phyloP scores from a whole-genome alignment of 2,888 invertebrate species.

The Agonopterix heracliana region DNA sequence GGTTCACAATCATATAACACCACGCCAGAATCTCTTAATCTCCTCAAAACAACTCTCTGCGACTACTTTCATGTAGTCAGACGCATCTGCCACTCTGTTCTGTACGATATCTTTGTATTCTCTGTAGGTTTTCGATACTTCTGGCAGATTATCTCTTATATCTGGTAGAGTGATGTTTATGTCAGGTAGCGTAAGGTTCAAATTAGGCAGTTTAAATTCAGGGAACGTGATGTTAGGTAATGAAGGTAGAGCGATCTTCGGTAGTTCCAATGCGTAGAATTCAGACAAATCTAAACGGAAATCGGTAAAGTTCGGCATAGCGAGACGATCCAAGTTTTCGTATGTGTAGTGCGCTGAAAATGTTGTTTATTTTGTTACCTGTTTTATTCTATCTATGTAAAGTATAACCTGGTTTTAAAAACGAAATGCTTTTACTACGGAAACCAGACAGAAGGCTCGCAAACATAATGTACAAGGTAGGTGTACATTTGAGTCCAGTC shows the following conservation, averaged over 20 bases:
- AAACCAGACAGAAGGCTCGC: no score
- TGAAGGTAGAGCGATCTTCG: slow-evolving; percentile 30
- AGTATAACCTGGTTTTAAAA: not conserved
- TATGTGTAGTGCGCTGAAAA: slow-evolving; percentile 72
- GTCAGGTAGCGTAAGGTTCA: slow-evolving; percentile 35
- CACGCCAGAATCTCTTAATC: slow-evolving; percentile 53
- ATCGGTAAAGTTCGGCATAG: slow-evolving; percentile 66
- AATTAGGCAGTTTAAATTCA: slow-evolving; percentile 30
- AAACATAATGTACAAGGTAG: no score
- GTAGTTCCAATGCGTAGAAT: slow-evolving; percentile 39
- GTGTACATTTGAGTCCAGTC: no score
- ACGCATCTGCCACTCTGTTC: slow-evolving; percentile 68
- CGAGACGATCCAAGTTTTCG: slow-evolving; percentile 59
- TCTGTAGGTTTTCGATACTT: slow-evolving; percentile 51
- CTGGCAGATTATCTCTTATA: slow-evolving; percentile 49
- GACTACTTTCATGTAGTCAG: slow-evolving; percentile 68
- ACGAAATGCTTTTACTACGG: no score
- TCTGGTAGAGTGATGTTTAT: slow-evolving; percentile 50
- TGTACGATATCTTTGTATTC: slow-evolving; percentile 66
- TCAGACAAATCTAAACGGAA: slow-evolving; percentile 57
- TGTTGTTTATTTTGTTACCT: slow-evolving; percentile 21
- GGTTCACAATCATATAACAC: slow-evolving; percentile 44
- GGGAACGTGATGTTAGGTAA: slow-evolving; percentile 43
- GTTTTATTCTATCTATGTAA: not conserved
- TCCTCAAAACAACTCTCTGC: slow-evolving; percentile 72